These are phyloP conservation scores for Morpho achilles DNA, from an alignment of 2,888 invertebrate species.

Conservation along the genomic window DNA sequence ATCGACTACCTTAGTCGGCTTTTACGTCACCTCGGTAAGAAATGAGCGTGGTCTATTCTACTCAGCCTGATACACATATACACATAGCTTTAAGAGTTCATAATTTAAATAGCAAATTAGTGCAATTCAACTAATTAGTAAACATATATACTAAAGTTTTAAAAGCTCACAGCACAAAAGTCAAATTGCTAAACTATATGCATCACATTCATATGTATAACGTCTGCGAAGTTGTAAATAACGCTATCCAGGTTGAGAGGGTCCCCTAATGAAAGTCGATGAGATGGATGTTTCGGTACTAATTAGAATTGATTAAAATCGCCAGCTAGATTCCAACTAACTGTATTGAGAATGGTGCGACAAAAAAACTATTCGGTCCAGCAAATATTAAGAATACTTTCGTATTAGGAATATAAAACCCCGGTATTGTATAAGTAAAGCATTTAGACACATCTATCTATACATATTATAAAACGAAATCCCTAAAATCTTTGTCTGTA, in stretches of 20 bases:
- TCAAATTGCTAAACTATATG: constrained; percentile 4
- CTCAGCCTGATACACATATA: too few species aligned
- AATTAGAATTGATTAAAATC: constrained; percentile 59
- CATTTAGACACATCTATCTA: too few species aligned
- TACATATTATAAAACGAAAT: too few species aligned
- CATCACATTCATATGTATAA: constrained; percentile 7
- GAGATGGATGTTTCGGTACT: constrained; percentile 57
- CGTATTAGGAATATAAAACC: too few species aligned
- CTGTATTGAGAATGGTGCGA: constrained; percentile 22
- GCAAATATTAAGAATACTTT: constrained; percentile 1
- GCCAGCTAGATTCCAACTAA: constrained; percentile 34
- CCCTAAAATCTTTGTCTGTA: too few species aligned
- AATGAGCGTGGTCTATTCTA: too few species aligned
- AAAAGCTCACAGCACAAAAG: neutral
- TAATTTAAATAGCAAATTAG: neutral
- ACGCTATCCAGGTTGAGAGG: constrained; percentile 52
- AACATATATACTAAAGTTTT: neutral
- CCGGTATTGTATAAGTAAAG: too few species aligned
- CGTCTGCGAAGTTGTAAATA: constrained; percentile 46
- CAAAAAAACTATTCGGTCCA: constrained; percentile 3
- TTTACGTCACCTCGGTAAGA: too few species aligned
- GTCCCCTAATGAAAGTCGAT: constrained; percentile 57
- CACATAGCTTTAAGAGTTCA: too few species aligned
- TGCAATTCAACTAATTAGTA: neutral
- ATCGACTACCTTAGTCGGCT: too few species aligned